Base-by-base conservation (phyloP, 2,888 invertebrate genomes). In the Tupiocoris notatus region DNA sequence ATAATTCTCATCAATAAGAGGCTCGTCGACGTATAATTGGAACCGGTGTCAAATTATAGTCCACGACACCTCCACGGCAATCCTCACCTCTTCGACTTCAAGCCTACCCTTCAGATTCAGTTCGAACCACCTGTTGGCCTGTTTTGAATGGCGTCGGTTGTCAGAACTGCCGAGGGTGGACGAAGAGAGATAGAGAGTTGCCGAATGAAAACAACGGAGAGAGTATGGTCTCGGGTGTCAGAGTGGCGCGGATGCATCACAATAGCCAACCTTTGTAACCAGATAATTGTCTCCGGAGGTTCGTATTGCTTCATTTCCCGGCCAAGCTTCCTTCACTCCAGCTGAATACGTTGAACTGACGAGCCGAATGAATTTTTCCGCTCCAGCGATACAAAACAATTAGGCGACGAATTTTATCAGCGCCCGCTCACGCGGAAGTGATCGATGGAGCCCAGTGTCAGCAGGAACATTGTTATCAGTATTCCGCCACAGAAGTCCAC, bases 211-310 rank as follows among this genome's bases (percentile, higher is more conserved):
- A 12, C 39, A 12, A 39, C 39, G 39, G 39, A 39, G 39, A 39
- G 12, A 39, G 39, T 12, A 12, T 12, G 3, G 39, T 12, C 39
- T 3, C 3, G 39, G 39, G 39, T 12, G 3, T 12, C 6, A 12
- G 39, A 12, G 39, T 24, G 65, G 67, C 67, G 21, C 22, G 56
- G 56, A 67, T 67, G 67, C 67, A 56, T 67, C 67, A 67, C 67
- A 67, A 67, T 67, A 57, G 67, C 67, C 67, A 57, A 67, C 67
- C 67, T 67, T 67, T 20, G 67, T 67, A 67, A 65, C 65, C n/a
- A 65, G 65, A 65, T 65, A 65, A 65, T 65, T 65, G 65, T 65
- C 65, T 39, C 65, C 65, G 65, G 65, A 24, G 65, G 23, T 12
- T 61, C 61, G 39, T 39, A 39, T 39, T 39, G 39, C 39, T 39